Evolutionary conservation across 1,140 invertebrate species (phyloP), one percentile per base, ranked within the genome.

Genomic region (Lutraria rhynchaena): DNA sequence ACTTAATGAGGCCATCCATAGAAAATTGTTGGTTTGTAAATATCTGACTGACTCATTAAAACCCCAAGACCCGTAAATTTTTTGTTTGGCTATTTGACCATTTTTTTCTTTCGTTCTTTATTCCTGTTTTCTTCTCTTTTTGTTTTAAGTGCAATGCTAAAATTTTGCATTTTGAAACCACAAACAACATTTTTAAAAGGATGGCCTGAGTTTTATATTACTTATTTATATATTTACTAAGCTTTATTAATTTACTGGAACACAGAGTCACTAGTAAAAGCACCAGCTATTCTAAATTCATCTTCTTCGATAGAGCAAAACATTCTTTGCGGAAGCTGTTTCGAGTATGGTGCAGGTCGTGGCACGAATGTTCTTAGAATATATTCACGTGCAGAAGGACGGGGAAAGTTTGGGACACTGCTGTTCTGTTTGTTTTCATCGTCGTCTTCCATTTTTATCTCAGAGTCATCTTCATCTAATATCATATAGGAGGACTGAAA

Each of bases 221-320:
- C n/a, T n/a, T n/a, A n/a, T n/a, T 55, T 24, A 37, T 13, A 44
- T 37, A n/a, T 49, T 19, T n/a, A 76, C 37, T 37, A 58, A 55
- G 31, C 15, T n/a, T n/a, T n/a, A n/a, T n/a, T n/a, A n/a, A n/a
- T n/a, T 90, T 83, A 92, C 85, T 91, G 89, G 82, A 96, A 96
- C 41, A 94, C 93, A 1, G 94, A 95, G 86, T 96, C 95, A 83
- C 95, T 94, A 5, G 95, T 94, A 87, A 96, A 96, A 49, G 95
- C 95, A 17, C 95, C 95, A 57, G 94, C 94, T 33, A 96, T 88
- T 74, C 95, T 90, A 86, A 95, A 95, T 78, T 94, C 94, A 71
- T 87, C 82, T 55, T 95, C 94, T 41, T 94, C 93, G 61, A 94
- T 93, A 1, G 96, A 93, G 57, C 94, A 95, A 82, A 94, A 95